A percentile compares a stretch with the other conserved stretches of the same genome.
These are phyloP conservation scores for Ctenoplectra terminalis DNA, from an alignment of 1,140 invertebrate genomes.

Conservation along the genomic window DNA sequence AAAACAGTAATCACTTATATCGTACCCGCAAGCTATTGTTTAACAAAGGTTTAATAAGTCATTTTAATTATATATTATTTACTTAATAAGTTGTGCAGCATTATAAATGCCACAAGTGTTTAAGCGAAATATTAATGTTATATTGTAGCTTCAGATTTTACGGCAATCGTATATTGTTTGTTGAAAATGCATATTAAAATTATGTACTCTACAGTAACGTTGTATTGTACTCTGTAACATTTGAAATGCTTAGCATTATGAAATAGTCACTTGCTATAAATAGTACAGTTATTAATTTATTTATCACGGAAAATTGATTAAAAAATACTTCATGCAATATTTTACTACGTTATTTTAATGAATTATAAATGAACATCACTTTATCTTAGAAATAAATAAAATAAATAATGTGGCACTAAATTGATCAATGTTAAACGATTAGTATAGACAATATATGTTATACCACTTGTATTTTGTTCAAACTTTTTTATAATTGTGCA, in stretches of 20 bases:
- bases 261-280: background rate
- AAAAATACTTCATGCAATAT: background rate
- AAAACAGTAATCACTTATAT: conserved; percentile 1
- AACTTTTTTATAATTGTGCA: background rate
- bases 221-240: background rate
- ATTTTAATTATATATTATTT: conserved; percentile 35
- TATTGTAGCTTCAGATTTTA: conserved; percentile 45
- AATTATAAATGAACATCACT: background rate
- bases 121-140: conserved; percentile 41
- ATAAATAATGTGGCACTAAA: conserved; percentile 14
- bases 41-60: background rate
- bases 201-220: conserved; percentile 9
- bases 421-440: background rate
- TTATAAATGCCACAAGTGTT: conserved; percentile 26
- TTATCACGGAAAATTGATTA: background rate
- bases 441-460: background rate
- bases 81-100: conserved; percentile 22
- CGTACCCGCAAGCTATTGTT: background rate
- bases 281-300: conserved; percentile 1
- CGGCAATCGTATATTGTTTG: conserved; percentile 40
- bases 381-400: background rate
- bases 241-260: conserved; percentile 3
- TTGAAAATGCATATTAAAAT: conserved; percentile 40
- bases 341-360: background rate
- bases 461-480: background rate